A percentile compares a stretch with the other conserved stretches of the same genome.
These are phyloP conservation scores for Agonopterix arenella DNA, from an alignment of 2,888 invertebrate species.

Conservation along the genomic window DNA sequence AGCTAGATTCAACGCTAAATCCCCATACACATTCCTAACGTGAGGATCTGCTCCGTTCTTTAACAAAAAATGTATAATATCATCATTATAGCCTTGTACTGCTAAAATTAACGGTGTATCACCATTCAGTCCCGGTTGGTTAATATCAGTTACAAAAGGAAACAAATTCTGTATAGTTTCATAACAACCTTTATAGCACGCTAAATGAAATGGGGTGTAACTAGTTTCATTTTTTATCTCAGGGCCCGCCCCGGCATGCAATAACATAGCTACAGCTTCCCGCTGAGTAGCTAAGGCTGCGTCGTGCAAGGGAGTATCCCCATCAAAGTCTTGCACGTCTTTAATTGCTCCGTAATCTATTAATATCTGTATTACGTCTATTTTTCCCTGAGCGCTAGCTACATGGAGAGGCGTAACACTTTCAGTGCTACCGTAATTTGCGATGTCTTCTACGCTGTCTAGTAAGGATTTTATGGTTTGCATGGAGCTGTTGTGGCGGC, in stretches of 20 bases:
- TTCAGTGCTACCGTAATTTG: constrained; percentile 62
- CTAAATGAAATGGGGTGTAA: constrained; percentile 62
- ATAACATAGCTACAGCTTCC: constrained; percentile 40
- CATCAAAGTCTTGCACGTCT: constrained; percentile 66
- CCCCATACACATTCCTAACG: constrained; percentile 41
- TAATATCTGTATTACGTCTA: constrained; percentile 50
- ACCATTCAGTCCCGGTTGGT: constrained; percentile 43
- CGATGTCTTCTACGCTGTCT: constrained; percentile 49
- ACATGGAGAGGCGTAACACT: constrained; percentile 65
- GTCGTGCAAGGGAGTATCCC: constrained; percentile 67
- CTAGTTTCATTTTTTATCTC: constrained; percentile 51
- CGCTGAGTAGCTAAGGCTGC: constrained; percentile 44
- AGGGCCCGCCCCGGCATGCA: constrained; percentile 62
- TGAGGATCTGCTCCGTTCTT: constrained; percentile 56
- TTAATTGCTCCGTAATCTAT: constrained; percentile 57
- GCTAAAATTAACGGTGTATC: constrained; percentile 56
- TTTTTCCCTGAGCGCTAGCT: constrained; percentile 51
- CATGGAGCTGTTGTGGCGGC: constrained; percentile 45
- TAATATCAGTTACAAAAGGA: constrained; percentile 53
- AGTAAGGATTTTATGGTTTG: constrained; percentile 49
- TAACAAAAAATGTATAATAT: constrained; percentile 52
- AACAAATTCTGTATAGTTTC: constrained; percentile 42
- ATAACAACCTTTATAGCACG: constrained; percentile 53
- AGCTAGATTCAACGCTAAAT: constrained; percentile 53
- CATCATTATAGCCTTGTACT: constrained; percentile 38